Conservation (phyloP, 2,797 vertebrate species). For the Cryptoblepharus egeriae region DNA sequence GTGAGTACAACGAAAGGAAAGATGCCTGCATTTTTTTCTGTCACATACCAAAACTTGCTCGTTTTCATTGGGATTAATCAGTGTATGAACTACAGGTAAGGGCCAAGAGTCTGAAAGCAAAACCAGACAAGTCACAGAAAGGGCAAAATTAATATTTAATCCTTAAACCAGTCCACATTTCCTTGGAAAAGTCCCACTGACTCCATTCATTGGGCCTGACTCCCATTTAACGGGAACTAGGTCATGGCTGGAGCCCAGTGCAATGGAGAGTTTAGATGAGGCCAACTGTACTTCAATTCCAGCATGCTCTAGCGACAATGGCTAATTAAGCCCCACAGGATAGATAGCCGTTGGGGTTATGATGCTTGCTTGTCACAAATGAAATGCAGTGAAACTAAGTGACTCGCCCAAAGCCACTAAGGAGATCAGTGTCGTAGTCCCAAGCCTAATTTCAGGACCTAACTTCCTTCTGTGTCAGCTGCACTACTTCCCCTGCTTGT, state of each 20-base stretch:
- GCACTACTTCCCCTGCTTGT: background rate
- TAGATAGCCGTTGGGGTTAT: slow-evolving; percentile 40
- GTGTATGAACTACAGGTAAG: slow-evolving; percentile 33
- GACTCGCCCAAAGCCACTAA: slow-evolving; percentile 39
- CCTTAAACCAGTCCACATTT: slow-evolving; percentile 41
- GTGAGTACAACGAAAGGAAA: slow-evolving; percentile 44
- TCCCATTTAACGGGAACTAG: background rate
- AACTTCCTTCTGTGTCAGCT: background rate
- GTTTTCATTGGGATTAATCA: slow-evolving; percentile 70
- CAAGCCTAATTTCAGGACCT: background rate
- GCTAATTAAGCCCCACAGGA: slow-evolving; percentile 67
- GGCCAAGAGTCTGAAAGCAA: slow-evolving; percentile 68
- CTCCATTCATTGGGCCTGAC: too few species aligned
- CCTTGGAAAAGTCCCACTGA: background rate
- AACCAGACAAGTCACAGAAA: slow-evolving; percentile 69
- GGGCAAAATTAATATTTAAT: slow-evolving; percentile 72
- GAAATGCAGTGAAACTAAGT: slow-evolving; percentile 44
- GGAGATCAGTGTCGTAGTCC: slow-evolving; percentile 4
- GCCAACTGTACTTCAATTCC: slow-evolving; percentile 70
- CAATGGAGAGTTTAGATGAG: slow-evolving; percentile 56
- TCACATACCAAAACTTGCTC: slow-evolving; percentile 58
- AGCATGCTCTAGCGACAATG: slow-evolving; percentile 66
- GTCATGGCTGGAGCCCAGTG: background rate
- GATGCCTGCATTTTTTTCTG: slow-evolving; percentile 54
- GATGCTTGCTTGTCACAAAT: slow-evolving; percentile 49